Evolutionary conservation across 2,888 invertebrate species (phyloP).

Genomic region (Pachymerium ferrugineum): DNA sequence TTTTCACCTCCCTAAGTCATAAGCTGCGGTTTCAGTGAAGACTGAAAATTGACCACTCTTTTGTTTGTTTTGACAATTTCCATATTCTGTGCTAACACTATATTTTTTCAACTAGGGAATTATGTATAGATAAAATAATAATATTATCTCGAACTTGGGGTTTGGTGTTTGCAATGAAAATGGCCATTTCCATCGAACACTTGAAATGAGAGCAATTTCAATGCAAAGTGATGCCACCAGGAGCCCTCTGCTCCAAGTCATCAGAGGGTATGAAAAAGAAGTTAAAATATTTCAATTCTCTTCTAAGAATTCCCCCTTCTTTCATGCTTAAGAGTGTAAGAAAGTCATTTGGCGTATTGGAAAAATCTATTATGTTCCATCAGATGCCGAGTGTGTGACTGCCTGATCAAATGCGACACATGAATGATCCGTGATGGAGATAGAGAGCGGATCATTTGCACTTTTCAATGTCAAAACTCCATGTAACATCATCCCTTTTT

Average conservation of each 20-base stretch:
- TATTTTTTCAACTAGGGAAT: background rate
- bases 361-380: slow-evolving; percentile 8
- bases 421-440: slow-evolving; percentile 3
- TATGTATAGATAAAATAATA: background rate
- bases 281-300: slow-evolving; percentile 13
- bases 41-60: too few relatives aligned
- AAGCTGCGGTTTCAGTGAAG: too few relatives aligned
- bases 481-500: background rate
- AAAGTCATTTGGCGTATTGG: slow-evolving; percentile 11
- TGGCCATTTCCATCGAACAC: slow-evolving; percentile 8
- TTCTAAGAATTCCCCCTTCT: background rate
- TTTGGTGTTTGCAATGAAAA: slow-evolving; percentile 3
- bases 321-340: background rate
- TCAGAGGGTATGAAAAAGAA: slow-evolving; percentile 8
- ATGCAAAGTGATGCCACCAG: slow-evolving; percentile 8
- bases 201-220: background rate
- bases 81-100: background rate
- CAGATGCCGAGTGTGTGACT: slow-evolving; percentile 2
- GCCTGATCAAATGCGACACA: background rate
- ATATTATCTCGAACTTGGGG: background rate
- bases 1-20: too few relatives aligned
- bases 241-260: background rate
- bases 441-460: slow-evolving; percentile 1
- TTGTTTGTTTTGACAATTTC: background rate
- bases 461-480: slow-evolving; percentile 9